phyloP scores from a whole-genome alignment of 2,888 invertebrate species.

The Scaptomyza caliginosa region DNA sequence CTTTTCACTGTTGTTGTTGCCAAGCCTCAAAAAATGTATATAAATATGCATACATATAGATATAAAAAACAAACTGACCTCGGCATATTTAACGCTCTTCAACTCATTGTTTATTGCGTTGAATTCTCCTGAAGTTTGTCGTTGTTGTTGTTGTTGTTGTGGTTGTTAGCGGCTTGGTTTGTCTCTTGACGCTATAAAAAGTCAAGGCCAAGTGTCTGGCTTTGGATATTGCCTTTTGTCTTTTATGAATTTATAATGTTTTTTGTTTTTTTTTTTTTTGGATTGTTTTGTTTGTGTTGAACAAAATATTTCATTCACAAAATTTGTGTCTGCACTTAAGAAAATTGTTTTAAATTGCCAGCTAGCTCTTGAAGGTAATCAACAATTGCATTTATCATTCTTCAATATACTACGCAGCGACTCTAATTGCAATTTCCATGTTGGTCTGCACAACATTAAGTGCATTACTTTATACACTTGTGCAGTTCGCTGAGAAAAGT shows the following conservation, averaged over 20 bases:
- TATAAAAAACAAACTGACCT: constrained; percentile 36
- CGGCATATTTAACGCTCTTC: constrained; percentile 31
- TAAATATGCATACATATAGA: not conserved
- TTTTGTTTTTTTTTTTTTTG: not conserved
- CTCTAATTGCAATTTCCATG: not conserved
- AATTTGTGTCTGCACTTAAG: not conserved
- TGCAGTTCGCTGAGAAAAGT: not conserved
- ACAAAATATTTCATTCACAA: not conserved
- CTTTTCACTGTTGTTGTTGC: constrained; percentile 11
- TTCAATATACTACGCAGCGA: not conserved
- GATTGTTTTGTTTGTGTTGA: not conserved
- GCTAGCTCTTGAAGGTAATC: not conserved
- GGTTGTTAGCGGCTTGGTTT: not conserved
- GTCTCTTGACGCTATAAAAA: constrained; percentile 33
- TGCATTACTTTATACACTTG: not conserved
- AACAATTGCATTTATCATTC: not conserved
- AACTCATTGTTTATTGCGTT: constrained; percentile 23
- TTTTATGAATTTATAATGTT: constrained; percentile 13
- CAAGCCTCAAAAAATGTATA: not conserved
- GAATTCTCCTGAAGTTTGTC: constrained; percentile 16
- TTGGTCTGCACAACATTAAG: not conserved
- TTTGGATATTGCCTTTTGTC: constrained; percentile 11
- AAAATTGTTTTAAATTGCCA: constrained; percentile 3
- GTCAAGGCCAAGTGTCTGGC: constrained; percentile 51
- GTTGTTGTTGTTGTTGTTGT: no score